Base-by-base conservation (phyloP, 2,888 invertebrate genomes). In the Erebia palarica region DNA sequence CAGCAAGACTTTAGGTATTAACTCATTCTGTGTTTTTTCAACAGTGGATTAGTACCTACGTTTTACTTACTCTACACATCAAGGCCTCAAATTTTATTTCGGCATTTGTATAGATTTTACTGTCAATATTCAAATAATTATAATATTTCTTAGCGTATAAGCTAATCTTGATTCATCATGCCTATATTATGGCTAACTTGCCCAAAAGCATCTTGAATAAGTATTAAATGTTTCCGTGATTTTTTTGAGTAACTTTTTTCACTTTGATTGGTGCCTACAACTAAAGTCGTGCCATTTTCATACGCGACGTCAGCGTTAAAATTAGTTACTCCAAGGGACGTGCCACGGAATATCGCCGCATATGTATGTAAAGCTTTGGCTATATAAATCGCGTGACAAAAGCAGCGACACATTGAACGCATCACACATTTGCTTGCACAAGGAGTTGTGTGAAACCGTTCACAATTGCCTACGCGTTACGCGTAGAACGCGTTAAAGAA, bases 281-380 rank as follows among this genome's bases (percentile, higher is more conserved):
- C 71, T 76, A 70, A 7, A 65, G 72, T 71, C 73, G 73, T 70
- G 71, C 75, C 73, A 75, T 68, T 36, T 36, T 36, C 63, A 53
- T 68, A 64, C 61, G 74, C 80, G 68, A 71, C 73, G 79, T 81
- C 80, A 80, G 80, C 75, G 71, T 71, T 76, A 84, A 83, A 83
- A 83, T 76, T 78, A 82, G 75, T 81, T 81, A 78, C 76, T 74
- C 76, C 78, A 77, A 76, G 63, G 71, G 77, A 85, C 89, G 88
- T 89, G 89, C 80, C 79, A 76, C 58, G 75, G 89, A 87, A 88
- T 89, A 85, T 78, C 63, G 72, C 73, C 76, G 78, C 79, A 78
- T 78, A 75, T 80, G 78, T 79, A 77, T 14, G 1, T 16, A 55
- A 53, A 16, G 55, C 55, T 3, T 3, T 55, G 55, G 55, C 10